A percentile compares a stretch with the other conserved stretches of the same genome.
Conservation (phyloP, 1,140 invertebrate species). For the Bombus confusus region DNA sequence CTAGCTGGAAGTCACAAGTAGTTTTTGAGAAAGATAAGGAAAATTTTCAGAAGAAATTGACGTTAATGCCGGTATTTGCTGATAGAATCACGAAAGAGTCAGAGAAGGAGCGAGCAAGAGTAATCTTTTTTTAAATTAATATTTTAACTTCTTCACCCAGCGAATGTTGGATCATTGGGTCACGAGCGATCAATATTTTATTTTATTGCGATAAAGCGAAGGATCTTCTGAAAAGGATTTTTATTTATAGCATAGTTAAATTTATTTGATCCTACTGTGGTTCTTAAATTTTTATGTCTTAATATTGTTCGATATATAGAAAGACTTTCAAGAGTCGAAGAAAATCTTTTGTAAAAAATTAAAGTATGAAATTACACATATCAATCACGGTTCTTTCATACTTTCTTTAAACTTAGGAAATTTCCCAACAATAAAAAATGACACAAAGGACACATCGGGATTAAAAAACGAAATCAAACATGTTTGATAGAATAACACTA, state of each 20-base stretch:
- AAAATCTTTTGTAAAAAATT: neutral
- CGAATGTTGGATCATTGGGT: neutral
- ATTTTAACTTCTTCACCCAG: neutral
- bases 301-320: neutral
- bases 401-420: neutral
- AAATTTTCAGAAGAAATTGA: slow-evolving; percentile 82
- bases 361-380: too few species aligned
- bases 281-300: neutral
- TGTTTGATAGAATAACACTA: neutral
- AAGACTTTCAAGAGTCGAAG: neutral
- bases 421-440: neutral
- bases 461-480: neutral
- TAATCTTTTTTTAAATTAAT: slow-evolving; percentile 65
- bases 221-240: neutral
- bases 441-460: neutral
- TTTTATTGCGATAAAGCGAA: neutral
- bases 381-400: too few species aligned
- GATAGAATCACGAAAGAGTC: slow-evolving; percentile 82
- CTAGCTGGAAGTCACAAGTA: slow-evolving; percentile 75
- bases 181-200: neutral
- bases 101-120: slow-evolving; percentile 83
- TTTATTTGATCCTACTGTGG: neutral
- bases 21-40: slow-evolving; percentile 81
- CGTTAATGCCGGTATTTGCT: slow-evolving; percentile 81
- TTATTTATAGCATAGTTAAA: neutral